These are phyloP conservation scores for Albula glossodonta DNA, from an alignment of 2,113 vertebrate genomes.

Conservation along the genomic window DNA sequence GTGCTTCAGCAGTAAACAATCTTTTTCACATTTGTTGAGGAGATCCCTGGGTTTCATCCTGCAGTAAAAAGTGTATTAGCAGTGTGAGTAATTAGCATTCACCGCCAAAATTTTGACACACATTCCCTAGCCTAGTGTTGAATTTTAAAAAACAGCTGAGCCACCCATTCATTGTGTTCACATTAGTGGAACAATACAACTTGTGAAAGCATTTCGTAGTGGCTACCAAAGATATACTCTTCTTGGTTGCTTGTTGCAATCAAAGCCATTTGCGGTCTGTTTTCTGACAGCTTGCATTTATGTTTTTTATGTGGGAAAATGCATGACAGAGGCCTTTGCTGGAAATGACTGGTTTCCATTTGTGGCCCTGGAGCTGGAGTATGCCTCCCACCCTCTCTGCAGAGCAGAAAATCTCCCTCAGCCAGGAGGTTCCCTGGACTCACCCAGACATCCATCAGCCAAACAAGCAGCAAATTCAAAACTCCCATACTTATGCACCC, in stretches of 20 bases:
- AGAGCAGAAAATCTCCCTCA: not conserved
- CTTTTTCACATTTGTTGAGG: slow-evolving; percentile 40
- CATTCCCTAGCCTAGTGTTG: slow-evolving; percentile 36
- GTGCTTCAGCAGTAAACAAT: not conserved
- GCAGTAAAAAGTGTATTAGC: slow-evolving; percentile 44
- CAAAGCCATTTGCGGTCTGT: slow-evolving; percentile 14
- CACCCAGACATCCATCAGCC: not conserved
- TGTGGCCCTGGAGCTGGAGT: slow-evolving; percentile 2
- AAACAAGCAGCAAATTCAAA: not conserved
- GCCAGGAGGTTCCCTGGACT: not conserved
- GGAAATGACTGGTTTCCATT: slow-evolving; percentile 18
- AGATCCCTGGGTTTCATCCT: slow-evolving; percentile 4
- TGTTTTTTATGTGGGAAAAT: slow-evolving; percentile 18
- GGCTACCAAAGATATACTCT: slow-evolving; percentile 12
- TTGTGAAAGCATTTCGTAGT: not conserved
- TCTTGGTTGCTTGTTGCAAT: not conserved
- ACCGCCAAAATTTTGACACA: slow-evolving; percentile 11
- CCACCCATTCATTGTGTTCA: slow-evolving; percentile 23
- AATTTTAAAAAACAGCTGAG: slow-evolving; percentile 28
- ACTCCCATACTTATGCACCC: not conserved
- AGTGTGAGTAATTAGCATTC: slow-evolving; percentile 31
- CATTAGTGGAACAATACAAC: slow-evolving; percentile 13
- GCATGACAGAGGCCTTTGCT: slow-evolving; percentile 15
- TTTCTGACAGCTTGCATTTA: slow-evolving; percentile 23
- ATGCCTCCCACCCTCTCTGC: not conserved